These are phyloP conservation scores for Acheta domesticus DNA, from an alignment of 2,888 invertebrate species.

Conservation along the genomic window DNA sequence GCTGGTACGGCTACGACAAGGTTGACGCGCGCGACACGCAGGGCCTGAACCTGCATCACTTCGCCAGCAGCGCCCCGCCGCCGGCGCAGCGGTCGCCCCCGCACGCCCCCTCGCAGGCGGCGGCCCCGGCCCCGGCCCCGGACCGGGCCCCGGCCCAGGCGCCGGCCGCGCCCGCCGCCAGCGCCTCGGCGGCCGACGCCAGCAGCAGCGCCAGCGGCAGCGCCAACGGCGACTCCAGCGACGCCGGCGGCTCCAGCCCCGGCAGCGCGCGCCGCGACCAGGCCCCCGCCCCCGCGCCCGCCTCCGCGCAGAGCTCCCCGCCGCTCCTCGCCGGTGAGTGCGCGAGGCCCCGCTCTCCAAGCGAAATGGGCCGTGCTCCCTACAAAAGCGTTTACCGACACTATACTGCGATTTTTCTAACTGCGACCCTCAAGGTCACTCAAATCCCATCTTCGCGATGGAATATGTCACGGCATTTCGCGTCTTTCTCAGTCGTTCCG, in stretches of 20 bases:
- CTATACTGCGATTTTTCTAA: no score
- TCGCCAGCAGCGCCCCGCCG: constrained; percentile 41
- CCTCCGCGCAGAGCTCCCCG: constrained; percentile 35
- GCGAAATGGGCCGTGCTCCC: no score
- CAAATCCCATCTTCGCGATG: no score
- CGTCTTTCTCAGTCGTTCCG: no score
- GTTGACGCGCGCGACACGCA: constrained; percentile 63
- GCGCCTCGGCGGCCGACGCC: background rate
- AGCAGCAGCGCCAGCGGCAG: constrained; percentile 26
- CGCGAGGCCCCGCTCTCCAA: no score
- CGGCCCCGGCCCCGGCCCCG: constrained; percentile 20
- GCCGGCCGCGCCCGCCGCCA: background rate
- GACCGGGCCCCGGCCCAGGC: background rate
- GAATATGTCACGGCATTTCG: no score
- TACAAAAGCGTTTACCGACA: no score
- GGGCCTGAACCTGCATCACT: constrained; percentile 50
- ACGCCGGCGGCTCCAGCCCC: background rate
- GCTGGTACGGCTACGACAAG: constrained; percentile 86
- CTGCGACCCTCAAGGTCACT: no score
- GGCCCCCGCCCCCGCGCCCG: constrained; percentile 33
- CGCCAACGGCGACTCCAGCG: constrained; percentile 11
- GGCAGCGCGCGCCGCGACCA: constrained; percentile 31
- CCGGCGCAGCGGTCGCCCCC: constrained; percentile 30
- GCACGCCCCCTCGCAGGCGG: background rate
- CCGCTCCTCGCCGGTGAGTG: constrained; percentile 28